Percentiles rank a stretch among this genome's conserved stretches.
Conservation (phyloP, 64 coral and sea anemone genomes). For the Stichodactyla helianthus region DNA sequence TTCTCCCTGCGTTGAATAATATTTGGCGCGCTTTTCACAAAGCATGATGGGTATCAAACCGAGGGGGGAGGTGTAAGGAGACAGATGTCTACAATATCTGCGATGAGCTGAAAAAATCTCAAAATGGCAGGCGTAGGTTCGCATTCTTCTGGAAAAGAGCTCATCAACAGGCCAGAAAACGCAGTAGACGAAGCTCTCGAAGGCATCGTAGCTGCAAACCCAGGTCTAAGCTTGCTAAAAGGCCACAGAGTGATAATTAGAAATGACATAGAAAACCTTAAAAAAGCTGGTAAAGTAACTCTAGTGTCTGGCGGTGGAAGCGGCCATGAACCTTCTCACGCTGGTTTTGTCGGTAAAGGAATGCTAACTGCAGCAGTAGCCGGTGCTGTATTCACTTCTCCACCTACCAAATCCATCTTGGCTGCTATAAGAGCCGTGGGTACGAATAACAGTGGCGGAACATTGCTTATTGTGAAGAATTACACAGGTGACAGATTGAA, state of each 20-base stretch:
- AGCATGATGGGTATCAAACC: not conserved
- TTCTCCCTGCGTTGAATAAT: too few relatives aligned
- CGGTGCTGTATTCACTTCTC: slow-evolving; percentile 87
- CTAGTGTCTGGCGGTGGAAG: slow-evolving; percentile 89
- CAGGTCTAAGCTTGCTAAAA: slow-evolving; percentile 62
- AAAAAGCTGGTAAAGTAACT: slow-evolving; percentile 52
- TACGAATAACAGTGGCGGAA: slow-evolving; percentile 53
- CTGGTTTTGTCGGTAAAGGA: slow-evolving; percentile 83
- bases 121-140: slow-evolving; percentile 46
- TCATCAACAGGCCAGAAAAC: slow-evolving; percentile 66
- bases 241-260: slow-evolving; percentile 78
- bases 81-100: not conserved
- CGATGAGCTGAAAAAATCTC: not conserved
- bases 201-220: slow-evolving; percentile 71
- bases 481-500: slow-evolving; percentile 94
- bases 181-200: slow-evolving; percentile 81
- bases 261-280: slow-evolving; percentile 58
- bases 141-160: slow-evolving; percentile 44
- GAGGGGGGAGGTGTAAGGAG: not conserved
- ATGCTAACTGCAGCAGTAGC: slow-evolving; percentile 86
- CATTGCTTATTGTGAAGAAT: slow-evolving; percentile 91
- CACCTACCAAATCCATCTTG: slow-evolving; percentile 85
- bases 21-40: too few relatives aligned
- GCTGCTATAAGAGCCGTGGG: slow-evolving; percentile 86
- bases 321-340: slow-evolving; percentile 90